Conservation (phyloP, 1,140 invertebrate species). For the Bombus superbus region DNA sequence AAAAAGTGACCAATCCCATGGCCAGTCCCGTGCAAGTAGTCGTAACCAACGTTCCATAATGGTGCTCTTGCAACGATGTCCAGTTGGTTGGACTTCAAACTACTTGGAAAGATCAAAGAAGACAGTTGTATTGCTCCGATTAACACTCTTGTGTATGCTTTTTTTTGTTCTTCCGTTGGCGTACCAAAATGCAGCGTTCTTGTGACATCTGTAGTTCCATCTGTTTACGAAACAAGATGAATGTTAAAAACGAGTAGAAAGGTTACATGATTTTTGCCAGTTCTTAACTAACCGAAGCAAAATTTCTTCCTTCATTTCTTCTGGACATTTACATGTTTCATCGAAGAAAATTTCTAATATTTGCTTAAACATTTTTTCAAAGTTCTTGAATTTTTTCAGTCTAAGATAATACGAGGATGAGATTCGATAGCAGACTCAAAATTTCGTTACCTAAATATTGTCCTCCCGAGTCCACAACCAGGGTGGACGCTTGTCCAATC, state of each 20-base stretch:
- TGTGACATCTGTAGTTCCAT: conserved; percentile 97
- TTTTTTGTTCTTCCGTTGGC: conserved; percentile 89
- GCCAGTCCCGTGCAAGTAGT: conserved; percentile 94
- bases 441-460: conserved; percentile 86
- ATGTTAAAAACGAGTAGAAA: background rate
- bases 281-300: background rate
- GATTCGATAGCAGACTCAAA: background rate
- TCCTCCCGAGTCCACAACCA: conserved; percentile 89
- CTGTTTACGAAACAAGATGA: conserved; percentile 75
- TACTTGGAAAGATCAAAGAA: conserved; percentile 86
- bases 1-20: conserved; percentile 95
- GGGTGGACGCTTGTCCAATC: conserved; percentile 87
- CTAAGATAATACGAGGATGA: too few species aligned
- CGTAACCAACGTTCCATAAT: conserved; percentile 91
- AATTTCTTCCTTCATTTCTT: background rate
- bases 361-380: too few species aligned
- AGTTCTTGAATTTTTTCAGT: too few species aligned
- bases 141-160: conserved; percentile 95
- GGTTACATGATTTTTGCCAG: background rate
- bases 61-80: conserved; percentile 90
- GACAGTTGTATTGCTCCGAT: conserved; percentile 92
- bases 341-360: too few species aligned
- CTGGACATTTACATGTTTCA: too few species aligned
- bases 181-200: conserved; percentile 94
- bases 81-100: conserved; percentile 86